Evolutionary conservation across 2,797 vertebrate species (phyloP).

Genomic region (Euphonia xanthogaster): DNA sequence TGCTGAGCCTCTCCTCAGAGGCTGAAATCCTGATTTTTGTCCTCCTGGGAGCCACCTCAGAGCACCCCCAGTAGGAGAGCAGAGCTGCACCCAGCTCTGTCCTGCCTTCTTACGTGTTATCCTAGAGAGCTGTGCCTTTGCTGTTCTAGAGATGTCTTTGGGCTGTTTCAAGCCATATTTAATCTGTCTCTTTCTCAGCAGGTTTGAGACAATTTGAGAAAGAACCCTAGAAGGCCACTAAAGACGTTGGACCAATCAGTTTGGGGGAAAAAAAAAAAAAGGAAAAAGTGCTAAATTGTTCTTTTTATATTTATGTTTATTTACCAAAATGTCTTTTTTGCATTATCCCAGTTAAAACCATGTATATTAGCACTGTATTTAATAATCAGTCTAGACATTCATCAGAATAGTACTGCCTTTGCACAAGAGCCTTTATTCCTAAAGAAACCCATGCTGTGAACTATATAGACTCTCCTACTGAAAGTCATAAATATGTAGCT

Average conservation of each 20-base stretch:
- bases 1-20: not conserved
- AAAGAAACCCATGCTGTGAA: constrained; percentile 90
- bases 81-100: not conserved
- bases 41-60: not conserved
- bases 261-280: not conserved
- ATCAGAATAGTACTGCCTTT: constrained; percentile 85
- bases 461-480: constrained; percentile 81
- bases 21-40: not conserved
- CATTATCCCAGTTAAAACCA: constrained; percentile 80
- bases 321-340: constrained; percentile 83
- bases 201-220: constrained; percentile 87
- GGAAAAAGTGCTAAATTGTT: constrained; percentile 83
- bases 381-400: constrained; percentile 81
- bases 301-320: constrained; percentile 88
- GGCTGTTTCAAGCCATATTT: constrained; percentile 24
- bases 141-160: not conserved
- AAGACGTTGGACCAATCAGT: constrained; percentile 80
- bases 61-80: rapidly evolving
- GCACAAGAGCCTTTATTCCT: constrained; percentile 83
- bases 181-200: constrained; percentile 78
- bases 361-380: constrained; percentile 89
- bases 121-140: not conserved
- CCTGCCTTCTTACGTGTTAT: not conserved
- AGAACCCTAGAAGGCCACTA: constrained; percentile 80
- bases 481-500: constrained; percentile 19